These are phyloP conservation scores for Trachelus stipa DNA, from an alignment of 2,888 invertebrate species.

Conservation along the genomic window DNA sequence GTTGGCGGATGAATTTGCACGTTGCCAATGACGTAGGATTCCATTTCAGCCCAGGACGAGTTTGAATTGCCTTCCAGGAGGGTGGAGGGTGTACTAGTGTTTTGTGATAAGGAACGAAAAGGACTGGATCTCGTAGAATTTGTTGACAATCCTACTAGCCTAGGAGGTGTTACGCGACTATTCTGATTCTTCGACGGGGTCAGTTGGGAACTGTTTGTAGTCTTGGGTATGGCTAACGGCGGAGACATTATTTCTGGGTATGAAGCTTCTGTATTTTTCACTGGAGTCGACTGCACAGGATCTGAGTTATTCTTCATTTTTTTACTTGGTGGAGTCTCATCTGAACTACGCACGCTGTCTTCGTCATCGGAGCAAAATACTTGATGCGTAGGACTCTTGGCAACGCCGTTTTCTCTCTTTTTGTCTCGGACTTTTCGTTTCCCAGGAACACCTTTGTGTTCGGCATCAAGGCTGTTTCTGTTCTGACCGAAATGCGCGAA, in stretches of 20 bases:
- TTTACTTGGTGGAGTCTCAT: conserved; percentile 51
- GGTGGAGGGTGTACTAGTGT: conserved; percentile 29
- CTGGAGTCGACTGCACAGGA: conserved; percentile 36
- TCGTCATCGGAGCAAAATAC: conserved; percentile 47
- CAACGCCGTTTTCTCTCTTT: conserved; percentile 48
- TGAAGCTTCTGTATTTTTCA: conserved; percentile 44
- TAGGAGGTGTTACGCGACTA: conserved; percentile 27
- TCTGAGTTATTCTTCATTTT: conserved; percentile 47
- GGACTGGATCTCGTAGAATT: conserved; percentile 29
- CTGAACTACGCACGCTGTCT: conserved; percentile 32
- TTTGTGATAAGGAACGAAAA: conserved; percentile 30
- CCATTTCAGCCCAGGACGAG: conserved; percentile 93
- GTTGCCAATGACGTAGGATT: conserved; percentile 88
- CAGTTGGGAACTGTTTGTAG: conserved; percentile 35
- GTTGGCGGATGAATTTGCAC: conserved; percentile 93
- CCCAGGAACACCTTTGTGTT: conserved; percentile 54
- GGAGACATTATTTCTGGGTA: conserved; percentile 65
- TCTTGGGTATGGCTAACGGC: conserved; percentile 54
- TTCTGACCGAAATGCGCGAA: conserved; percentile 70
- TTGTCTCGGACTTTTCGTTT: conserved; percentile 59
- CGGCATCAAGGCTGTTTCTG: conserved; percentile 45
- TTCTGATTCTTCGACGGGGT: conserved; percentile 34
- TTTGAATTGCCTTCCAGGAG: conserved; percentile 68
- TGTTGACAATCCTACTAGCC: conserved; percentile 21
- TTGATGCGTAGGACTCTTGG: conserved; percentile 41